Evolutionary conservation across 2,888 invertebrate genomes (phyloP).

Genomic region (Drosophila merina): DNA sequence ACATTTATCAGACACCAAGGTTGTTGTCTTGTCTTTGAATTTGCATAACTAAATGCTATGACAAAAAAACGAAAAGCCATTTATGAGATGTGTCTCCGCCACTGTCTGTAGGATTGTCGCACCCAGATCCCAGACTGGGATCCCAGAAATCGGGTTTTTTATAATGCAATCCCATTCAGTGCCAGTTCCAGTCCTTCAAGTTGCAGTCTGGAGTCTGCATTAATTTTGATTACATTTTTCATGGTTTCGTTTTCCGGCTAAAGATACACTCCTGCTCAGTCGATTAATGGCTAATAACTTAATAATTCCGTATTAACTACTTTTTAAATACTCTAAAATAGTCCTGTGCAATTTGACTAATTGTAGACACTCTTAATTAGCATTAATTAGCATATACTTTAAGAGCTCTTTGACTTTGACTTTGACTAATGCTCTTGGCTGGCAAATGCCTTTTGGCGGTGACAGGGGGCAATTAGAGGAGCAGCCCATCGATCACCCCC

Average conservation of each 20-base stretch:
- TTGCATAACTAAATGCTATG: conserved; percentile 33
- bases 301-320: neutral
- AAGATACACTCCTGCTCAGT: neutral
- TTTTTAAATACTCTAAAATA: neutral
- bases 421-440: conserved; percentile 59
- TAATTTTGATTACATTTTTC: conserved; percentile 6
- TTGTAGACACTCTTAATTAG: conserved; percentile 59
- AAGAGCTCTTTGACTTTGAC: conserved; percentile 54
- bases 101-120: conserved; percentile 32
- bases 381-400: conserved; percentile 53
- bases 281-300: neutral
- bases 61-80: conserved; percentile 32
- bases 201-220: conserved; percentile 24
- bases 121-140: conserved; percentile 26
- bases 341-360: conserved; percentile 37
- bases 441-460: conserved; percentile 14
- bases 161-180: conserved; percentile 37
- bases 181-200: conserved; percentile 6
- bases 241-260: conserved; percentile 1
- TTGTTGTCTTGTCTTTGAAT: conserved; percentile 20
- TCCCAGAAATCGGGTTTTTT: conserved; percentile 20
- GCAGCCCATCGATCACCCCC: conserved; percentile 60
- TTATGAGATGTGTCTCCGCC: conserved; percentile 38
- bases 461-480: conserved; percentile 63
- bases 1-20: conserved; percentile 43